Conservation (phyloP, 37 sponge, comb jelly and placozoan genomes). For the Tethya wilhelma region DNA sequence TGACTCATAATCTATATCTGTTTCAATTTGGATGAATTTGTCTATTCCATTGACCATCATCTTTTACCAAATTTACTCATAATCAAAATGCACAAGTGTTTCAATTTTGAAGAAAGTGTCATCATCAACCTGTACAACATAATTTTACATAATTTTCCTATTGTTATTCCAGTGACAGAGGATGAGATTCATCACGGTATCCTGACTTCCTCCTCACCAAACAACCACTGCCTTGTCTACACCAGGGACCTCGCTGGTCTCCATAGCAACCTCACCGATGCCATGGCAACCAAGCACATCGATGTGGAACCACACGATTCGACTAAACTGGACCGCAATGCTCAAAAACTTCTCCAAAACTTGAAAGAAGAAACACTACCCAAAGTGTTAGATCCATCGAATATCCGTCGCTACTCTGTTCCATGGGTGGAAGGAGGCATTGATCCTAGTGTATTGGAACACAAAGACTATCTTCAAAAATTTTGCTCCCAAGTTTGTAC, state of each 20-base stretch:
- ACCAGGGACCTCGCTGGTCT: slow-evolving; percentile 31
- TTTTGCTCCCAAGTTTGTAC: slow-evolving; percentile 43
- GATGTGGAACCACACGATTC: slow-evolving; percentile 28
- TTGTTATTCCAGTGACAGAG: slow-evolving; percentile 59
- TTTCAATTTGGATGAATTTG: no score
- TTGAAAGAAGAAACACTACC: slow-evolving; percentile 62
- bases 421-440: slow-evolving; percentile 65
- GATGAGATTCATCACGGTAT: slow-evolving; percentile 76
- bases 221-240: slow-evolving; percentile 70
- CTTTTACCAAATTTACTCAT: no score
- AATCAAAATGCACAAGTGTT: no score
- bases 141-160: background rate
- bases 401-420: slow-evolving; percentile 33
- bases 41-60: no score
- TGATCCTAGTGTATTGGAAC: slow-evolving; percentile 38
- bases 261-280: slow-evolving; percentile 18
- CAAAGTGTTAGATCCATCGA: background rate
- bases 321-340: slow-evolving; percentile 25
- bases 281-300: slow-evolving; percentile 23
- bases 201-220: slow-evolving; percentile 36
- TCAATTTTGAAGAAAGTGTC: no score
- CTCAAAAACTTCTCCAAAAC: slow-evolving; percentile 42
- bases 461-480: slow-evolving; percentile 35
- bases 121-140: no score
- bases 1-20: no score